Evolutionary conservation across 2,113 vertebrate genomes (phyloP), one percentile per base, ranked within the genome.

Genomic region (Sturnira hondurensis): DNA sequence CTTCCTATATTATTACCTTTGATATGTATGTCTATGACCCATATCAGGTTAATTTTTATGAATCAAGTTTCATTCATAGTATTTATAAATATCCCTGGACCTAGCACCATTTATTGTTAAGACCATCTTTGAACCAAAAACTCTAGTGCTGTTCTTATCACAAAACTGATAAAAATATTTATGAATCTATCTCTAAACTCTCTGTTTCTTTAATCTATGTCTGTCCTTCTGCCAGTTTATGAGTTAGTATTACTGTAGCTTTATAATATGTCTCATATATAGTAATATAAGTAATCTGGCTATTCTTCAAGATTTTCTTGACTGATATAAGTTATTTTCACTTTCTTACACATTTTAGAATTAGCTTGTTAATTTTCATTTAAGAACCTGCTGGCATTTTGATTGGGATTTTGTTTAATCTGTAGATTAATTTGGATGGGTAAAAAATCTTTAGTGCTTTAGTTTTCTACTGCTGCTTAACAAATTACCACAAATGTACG

Each of bases 341-440:
- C 83, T 93, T 86, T 17, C 80, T 77, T 52, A 76, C 26, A 91
- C n/a, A 70, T 70, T 45, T 91, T 87, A 97, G 13, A 80, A 68
- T 80, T 77, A 73, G 0, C 13, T 52, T 89, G 26, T 36, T 89
- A 26, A 89, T 85, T 81, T n/a, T 80, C 10, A 70, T 76, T 78
- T 86, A n/a, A 33, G 1, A 88, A 41, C 2, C 13, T 77, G 0
- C 9, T 45, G 26, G 16, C 2, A 26, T 90, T 92, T 92, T 86
- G 16, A 65, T 56, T 50, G 56, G 11, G 28, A n/a, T 88, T 71
- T 22, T 76, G 24, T 50, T 77, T 50, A 41, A 71, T 52, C 5
- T 47, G 36, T 54, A 50, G 58, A 65, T 76, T 50, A 89, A 56
- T 58, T 81, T 73, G 20, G 11, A 31, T 74, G 47, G 7, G 3